Conservation (phyloP, 2,113 vertebrate species). For the Gobius niger region DNA sequence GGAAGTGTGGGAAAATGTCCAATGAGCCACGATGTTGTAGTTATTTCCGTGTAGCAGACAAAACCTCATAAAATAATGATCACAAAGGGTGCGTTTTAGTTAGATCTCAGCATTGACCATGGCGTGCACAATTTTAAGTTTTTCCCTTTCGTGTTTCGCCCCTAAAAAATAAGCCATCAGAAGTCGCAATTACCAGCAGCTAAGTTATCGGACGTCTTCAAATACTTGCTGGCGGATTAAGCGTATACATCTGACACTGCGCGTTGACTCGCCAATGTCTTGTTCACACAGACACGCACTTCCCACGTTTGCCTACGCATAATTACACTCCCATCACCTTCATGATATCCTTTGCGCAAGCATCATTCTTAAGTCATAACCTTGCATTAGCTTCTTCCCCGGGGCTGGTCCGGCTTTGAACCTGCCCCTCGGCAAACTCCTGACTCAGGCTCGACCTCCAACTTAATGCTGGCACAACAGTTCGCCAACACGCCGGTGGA, state of each 20-base stretch:
- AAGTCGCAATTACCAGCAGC: neutral
- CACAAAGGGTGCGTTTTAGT: no score
- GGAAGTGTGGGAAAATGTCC: no score
- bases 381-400: neutral
- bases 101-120: no score
- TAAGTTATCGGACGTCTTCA: neutral
- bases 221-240: neutral
- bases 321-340: slow-evolving; percentile 9
- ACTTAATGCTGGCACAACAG: slow-evolving; percentile 33
- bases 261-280: neutral
- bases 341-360: neutral
- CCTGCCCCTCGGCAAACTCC: neutral
- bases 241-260: neutral
- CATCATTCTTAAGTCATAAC: neutral
- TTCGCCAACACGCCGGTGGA: neutral
- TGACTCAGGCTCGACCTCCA: slow-evolving; percentile 45
- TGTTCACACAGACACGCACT: neutral
- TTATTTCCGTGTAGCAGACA: no score
- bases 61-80: no score
- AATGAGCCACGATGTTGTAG: no score
- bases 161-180: no score
- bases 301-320: neutral
- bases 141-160: no score
- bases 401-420: slow-evolving; percentile 7
- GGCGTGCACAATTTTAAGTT: no score